Evolutionary conservation across 2,113 vertebrate genomes (phyloP).

Genomic region (human (Homo sapiens)): GRCh38 chr19:32702501-32703000

Average conservation of each 20-base stretch:
- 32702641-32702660: neutral
- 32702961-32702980: neutral
- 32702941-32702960: neutral
- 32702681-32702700: neutral
- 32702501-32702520: no score
- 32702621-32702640: neutral
- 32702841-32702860: neutral
- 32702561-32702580: no score
- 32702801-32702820: neutral
- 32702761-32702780: neutral
- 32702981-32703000: neutral
- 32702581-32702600: no score
- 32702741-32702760: neutral
- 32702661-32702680: neutral
- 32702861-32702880: neutral
- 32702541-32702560: no score
- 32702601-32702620: no score
- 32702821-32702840: neutral
- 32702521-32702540: no score
- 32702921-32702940: neutral
- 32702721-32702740: neutral
- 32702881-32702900: neutral
- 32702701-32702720: neutral
- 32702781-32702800: neutral
- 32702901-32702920: neutral